Evolutionary conservation across 2,797 vertebrate genomes (phyloP).

Genomic region (Mormyrops boulengeri): DNA sequence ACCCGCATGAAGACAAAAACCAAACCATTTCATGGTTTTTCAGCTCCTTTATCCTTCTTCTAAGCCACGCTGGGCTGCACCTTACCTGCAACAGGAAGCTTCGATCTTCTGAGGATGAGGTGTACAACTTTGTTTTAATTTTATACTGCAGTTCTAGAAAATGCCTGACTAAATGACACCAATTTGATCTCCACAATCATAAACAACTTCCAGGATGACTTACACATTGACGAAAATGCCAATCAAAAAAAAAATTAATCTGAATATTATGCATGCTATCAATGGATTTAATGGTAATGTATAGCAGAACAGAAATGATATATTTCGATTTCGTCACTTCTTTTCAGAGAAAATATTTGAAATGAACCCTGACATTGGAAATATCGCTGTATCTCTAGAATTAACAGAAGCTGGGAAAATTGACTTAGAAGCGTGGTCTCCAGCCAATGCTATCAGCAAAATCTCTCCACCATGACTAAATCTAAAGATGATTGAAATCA

Average conservation of each 20-base stretch:
- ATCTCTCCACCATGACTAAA: constrained; percentile 10
- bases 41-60: not conserved
- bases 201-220: not conserved
- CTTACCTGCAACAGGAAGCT: not conserved
- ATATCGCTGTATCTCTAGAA: not conserved
- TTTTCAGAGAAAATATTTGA: not conserved
- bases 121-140: not conserved
- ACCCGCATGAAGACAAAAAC: not conserved
- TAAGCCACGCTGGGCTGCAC: not conserved
- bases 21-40: not conserved
- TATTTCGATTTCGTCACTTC: not conserved
- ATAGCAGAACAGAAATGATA: not conserved
- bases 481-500: constrained; percentile 10
- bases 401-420: not conserved
- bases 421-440: not conserved
- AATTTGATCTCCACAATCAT: not conserved
- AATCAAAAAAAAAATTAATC: not conserved
- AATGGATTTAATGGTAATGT: not conserved
- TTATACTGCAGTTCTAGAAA: not conserved
- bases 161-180: not conserved
- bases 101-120: not conserved
- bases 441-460: not conserved
- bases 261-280: not conserved
- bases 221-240: not conserved
- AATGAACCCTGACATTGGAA: not conserved